Conservation (phyloP, 2,888 invertebrate genomes). For the Leucoma salicis region DNA sequence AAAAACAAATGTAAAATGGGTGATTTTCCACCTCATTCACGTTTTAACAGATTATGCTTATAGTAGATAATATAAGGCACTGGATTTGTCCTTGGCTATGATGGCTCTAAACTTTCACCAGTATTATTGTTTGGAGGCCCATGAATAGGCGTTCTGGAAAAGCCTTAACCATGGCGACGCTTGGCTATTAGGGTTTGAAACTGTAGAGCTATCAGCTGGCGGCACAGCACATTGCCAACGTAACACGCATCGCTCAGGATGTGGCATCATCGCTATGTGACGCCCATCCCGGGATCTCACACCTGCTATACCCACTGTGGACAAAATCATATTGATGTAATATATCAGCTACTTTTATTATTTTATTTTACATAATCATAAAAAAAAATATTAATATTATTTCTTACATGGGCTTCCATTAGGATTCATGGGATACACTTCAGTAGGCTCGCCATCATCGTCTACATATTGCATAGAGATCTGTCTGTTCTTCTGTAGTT, state of each 20-base stretch:
- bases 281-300: constrained; percentile 94
- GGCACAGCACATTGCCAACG: constrained; percentile 94
- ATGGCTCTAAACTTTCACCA: neutral
- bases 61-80: neutral
- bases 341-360: neutral
- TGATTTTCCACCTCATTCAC: no score
- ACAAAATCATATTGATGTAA: neutral
- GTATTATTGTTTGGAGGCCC: constrained; percentile 75
- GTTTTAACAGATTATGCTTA: no score
- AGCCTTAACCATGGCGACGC: constrained; percentile 95
- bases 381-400: neutral
- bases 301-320: constrained; percentile 90
- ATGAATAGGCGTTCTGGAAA: constrained; percentile 93
- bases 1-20: constrained; percentile 8
- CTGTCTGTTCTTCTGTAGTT: constrained; percentile 82
- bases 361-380: neutral
- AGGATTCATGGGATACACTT: constrained; percentile 96
- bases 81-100: neutral
- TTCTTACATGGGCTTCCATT: constrained; percentile 90
- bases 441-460: constrained; percentile 88
- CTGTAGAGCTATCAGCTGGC: constrained; percentile 34
- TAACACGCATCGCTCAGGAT: constrained; percentile 96
- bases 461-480: constrained; percentile 92
- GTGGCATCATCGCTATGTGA: constrained; percentile 99
- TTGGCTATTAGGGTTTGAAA: constrained; percentile 77